Percentiles rank a stretch among this genome's conserved stretches.
phyloP scores from a whole-genome alignment of 2,113 vertebrate genomes.

The Podarcis muralis region DNA sequence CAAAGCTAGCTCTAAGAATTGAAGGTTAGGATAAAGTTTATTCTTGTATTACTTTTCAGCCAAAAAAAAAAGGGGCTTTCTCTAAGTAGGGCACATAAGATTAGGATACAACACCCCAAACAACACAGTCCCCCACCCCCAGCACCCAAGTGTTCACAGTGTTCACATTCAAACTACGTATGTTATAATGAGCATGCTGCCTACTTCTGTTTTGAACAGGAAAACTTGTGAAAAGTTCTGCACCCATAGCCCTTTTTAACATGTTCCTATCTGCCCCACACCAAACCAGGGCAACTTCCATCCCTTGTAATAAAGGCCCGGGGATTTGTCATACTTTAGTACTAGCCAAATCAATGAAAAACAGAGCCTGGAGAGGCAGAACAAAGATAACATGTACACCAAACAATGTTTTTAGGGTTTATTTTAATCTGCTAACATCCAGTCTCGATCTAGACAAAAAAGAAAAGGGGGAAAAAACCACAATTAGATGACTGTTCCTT shows the following conservation, averaged over 20 bases:
- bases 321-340: neutral
- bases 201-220: conserved; percentile 13
- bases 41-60: neutral
- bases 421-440: conserved; percentile 79
- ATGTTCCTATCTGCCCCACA: neutral
- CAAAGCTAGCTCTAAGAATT: neutral
- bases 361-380: neutral
- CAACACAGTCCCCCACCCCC: neutral
- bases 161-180: neutral
- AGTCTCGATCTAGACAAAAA: conserved; percentile 74
- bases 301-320: conserved; percentile 3
- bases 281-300: conserved; percentile 13
- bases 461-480: neutral
- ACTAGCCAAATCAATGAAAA: neutral
- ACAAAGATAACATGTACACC: conserved; percentile 48
- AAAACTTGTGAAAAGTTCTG: neutral
- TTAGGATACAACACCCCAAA: neutral
- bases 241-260: neutral
- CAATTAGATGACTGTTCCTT: conserved; percentile 58
- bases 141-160: neutral
- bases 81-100: neutral
- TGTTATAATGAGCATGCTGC: neutral
- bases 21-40: neutral
- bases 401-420: conserved; percentile 68
- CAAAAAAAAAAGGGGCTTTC: neutral